phyloP scores from a whole-genome alignment of 1,140 invertebrate species.

The Riptortus pedestris region DNA sequence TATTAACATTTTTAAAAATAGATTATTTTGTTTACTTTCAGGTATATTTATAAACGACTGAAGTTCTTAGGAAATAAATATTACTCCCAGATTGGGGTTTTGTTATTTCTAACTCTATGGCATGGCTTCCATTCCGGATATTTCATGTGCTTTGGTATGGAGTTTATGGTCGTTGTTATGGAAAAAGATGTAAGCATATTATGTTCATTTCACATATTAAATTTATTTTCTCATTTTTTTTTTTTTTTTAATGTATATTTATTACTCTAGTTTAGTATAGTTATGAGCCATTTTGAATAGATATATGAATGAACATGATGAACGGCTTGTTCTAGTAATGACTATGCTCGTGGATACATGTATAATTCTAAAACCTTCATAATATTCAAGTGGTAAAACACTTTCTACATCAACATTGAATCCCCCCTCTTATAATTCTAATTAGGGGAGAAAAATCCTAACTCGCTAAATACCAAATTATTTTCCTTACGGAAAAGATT shows the following conservation, averaged over 20 bases:
- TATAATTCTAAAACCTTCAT: not conserved
- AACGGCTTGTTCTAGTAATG: not conserved
- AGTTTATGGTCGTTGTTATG: constrained; percentile 76
- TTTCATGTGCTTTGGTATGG: constrained; percentile 82
- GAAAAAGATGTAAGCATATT: constrained; percentile 68
- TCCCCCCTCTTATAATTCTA: too few relatives aligned
- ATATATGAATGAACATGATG: not conserved
- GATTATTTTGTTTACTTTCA: constrained; percentile 33
- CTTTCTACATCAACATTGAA: too few relatives aligned
- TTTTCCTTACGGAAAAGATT: too few relatives aligned
- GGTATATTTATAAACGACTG: constrained; percentile 80
- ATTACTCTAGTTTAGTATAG: too few relatives aligned
- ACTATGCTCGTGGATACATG: not conserved
- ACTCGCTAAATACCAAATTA: too few relatives aligned
- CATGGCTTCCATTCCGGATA: constrained; percentile 87
- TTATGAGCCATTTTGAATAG: too few relatives aligned
- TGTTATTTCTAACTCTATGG: constrained; percentile 84
- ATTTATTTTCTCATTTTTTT: constrained; percentile 13
- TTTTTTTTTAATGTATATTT: not conserved
- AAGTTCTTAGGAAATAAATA: constrained; percentile 77
- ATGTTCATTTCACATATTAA: not conserved
- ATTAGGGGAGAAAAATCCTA: too few relatives aligned
- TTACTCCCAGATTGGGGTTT: constrained; percentile 68
- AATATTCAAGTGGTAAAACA: too few relatives aligned
- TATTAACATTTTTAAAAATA: not conserved